A percentile compares a stretch with the other conserved stretches of the same genome.
Conservation (phyloP, 2,888 invertebrate species). For the Cepaea hortensis region DNA sequence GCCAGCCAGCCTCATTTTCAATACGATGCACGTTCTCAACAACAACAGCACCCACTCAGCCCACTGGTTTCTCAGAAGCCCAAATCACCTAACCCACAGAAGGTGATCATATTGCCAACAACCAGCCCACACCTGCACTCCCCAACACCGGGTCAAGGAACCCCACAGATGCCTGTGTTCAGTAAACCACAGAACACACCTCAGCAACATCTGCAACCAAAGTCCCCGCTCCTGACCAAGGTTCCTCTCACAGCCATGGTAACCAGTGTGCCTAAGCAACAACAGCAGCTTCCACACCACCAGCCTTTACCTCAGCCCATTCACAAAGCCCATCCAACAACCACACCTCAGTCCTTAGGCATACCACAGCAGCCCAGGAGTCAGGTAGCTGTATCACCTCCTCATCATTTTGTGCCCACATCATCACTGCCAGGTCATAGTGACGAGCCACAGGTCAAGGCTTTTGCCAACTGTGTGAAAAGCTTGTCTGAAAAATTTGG, state of each 20-base stretch:
- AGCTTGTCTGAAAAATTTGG: constrained; percentile 71
- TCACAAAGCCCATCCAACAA: not conserved
- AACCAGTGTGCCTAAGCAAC: constrained; percentile 39
- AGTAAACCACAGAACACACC: not conserved
- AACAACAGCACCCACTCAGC: constrained; percentile 26
- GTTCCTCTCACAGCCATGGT: constrained; percentile 26
- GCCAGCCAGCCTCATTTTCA: constrained; percentile 39
- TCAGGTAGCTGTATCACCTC: not conserved
- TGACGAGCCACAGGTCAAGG: constrained; percentile 63
- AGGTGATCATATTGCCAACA: constrained; percentile 17
- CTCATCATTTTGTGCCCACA: not conserved
- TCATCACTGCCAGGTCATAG: not conserved
- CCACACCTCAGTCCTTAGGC: not conserved
- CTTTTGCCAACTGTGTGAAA: constrained; percentile 75
- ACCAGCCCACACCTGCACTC: constrained; percentile 2
- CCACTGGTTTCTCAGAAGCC: constrained; percentile 27
- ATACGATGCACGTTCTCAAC: constrained; percentile 2
- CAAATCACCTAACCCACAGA: constrained; percentile 37
- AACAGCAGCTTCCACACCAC: constrained; percentile 25
- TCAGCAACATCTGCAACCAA: constrained; percentile 34
- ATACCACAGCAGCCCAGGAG: not conserved
- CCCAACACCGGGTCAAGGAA: not conserved
- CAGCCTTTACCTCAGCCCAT: constrained; percentile 19
- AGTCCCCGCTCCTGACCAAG: constrained; percentile 17
- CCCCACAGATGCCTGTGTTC: constrained; percentile 35